Evolutionary conservation across 2,797 vertebrate genomes (phyloP).

Genomic region (Salmo trutta): DNA sequence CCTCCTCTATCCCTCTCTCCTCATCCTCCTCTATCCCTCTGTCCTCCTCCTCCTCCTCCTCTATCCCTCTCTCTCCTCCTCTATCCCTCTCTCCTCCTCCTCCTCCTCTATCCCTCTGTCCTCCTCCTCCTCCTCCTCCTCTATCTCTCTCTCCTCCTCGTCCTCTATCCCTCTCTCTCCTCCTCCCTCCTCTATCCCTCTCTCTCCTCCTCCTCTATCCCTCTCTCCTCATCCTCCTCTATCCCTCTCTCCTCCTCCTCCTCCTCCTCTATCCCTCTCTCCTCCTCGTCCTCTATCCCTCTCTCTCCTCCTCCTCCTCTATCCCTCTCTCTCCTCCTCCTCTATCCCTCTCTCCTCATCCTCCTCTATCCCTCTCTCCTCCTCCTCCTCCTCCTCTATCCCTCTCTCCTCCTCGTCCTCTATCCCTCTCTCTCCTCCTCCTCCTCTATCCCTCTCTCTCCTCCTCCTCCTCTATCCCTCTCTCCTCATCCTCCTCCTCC

Average conservation of each 20-base stretch:
- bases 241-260: neutral
- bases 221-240: neutral
- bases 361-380: slow-evolving; percentile 1
- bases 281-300: neutral
- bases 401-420: neutral
- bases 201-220: slow-evolving; percentile 16
- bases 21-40: neutral
- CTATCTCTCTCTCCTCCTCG: no score
- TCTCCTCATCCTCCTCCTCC: neutral
- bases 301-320: neutral
- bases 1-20: neutral
- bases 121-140: neutral
- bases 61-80: neutral
- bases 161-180: no score
- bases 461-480: no score
- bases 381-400: neutral
- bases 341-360: no score
- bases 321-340: slow-evolving; percentile 23
- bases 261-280: neutral
- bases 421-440: neutral
- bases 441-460: neutral
- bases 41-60: neutral
- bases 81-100: neutral
- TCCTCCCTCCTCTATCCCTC: slow-evolving; percentile 3
- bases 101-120: rapidly evolving